Conservation (phyloP, 2,888 invertebrate genomes). For the Limnephilus lunatus region DNA sequence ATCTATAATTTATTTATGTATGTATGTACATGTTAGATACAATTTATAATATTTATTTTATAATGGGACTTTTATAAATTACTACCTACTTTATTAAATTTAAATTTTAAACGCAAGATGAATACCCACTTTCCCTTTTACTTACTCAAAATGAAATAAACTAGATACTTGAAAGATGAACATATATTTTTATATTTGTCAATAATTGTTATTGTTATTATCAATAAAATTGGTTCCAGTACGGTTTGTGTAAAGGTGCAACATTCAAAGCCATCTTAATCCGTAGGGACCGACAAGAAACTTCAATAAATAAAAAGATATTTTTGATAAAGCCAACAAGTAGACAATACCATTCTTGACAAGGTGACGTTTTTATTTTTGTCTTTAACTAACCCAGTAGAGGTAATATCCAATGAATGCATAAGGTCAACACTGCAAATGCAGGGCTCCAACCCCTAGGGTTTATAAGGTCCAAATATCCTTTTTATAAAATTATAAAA, state of each 20-base stretch:
- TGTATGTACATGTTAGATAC: background rate
- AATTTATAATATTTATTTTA: conserved; percentile 22
- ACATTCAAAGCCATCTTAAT: background rate
- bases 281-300: no score
- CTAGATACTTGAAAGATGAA: background rate
- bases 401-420: no score
- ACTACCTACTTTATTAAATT: background rate
- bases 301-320: no score
- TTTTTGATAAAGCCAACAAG: no score
- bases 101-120: background rate
- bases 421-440: no score
- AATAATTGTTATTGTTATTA: background rate
- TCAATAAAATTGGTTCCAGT: background rate
- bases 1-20: conserved; percentile 39
- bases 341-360: no score
- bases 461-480: background rate
- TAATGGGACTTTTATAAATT: background rate
- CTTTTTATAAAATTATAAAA: background rate
- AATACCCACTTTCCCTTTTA: background rate
- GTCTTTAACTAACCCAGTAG: no score
- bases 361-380: no score
- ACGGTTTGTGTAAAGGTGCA: background rate
- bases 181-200: background rate
- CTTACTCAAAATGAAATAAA: background rate
- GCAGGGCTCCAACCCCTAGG: no score